phyloP scores from a whole-genome alignment of 2,888 invertebrate species.

The Trimorus sp. region DNA sequence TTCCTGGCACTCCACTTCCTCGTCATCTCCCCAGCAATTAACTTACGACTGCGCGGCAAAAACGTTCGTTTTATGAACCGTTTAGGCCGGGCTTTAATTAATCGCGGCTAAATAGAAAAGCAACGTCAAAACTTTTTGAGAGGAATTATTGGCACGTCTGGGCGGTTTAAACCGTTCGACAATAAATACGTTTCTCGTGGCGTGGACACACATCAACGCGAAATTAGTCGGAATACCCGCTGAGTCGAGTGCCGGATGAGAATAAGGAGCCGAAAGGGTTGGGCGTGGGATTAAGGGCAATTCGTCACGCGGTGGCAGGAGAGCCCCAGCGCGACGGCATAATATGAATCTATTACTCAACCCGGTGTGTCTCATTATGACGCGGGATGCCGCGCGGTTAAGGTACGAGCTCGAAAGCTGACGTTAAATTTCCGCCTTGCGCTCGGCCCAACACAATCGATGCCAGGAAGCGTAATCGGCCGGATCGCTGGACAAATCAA shows the following conservation, averaged over 20 bases:
- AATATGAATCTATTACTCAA: conserved; percentile 67
- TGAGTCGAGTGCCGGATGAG: conserved; percentile 61
- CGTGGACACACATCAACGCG: conserved; percentile 52
- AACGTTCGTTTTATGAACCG: too few species aligned
- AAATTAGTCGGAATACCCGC: conserved; percentile 67
- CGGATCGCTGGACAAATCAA: conserved; percentile 56
- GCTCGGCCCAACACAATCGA: conserved; percentile 51
- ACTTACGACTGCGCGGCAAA: too few species aligned
- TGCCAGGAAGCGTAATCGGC: conserved; percentile 58
- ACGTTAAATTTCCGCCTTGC: conserved; percentile 65
- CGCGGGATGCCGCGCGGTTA: conserved; percentile 60
- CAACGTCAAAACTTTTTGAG: too few species aligned
- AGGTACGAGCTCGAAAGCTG: conserved; percentile 53
- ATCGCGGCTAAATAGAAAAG: too few species aligned
- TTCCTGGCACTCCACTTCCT: too few species aligned
- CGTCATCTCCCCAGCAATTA: too few species aligned
- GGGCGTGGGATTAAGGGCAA: conserved; percentile 68
- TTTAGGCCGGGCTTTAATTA: too few species aligned
- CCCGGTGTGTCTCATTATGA: conserved; percentile 66
- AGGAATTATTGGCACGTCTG: neutral
- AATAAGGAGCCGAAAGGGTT: conserved; percentile 53
- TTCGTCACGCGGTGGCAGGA: conserved; percentile 73
- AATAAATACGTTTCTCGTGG: conserved; percentile 51
- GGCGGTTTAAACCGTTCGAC: conserved; percentile 24
- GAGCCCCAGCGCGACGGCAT: conserved; percentile 60